Evolutionary conservation across 2,797 vertebrate species (phyloP), one percentile per base, ranked within the genome.

Genomic region (Oophaga sylvatica): DNA sequence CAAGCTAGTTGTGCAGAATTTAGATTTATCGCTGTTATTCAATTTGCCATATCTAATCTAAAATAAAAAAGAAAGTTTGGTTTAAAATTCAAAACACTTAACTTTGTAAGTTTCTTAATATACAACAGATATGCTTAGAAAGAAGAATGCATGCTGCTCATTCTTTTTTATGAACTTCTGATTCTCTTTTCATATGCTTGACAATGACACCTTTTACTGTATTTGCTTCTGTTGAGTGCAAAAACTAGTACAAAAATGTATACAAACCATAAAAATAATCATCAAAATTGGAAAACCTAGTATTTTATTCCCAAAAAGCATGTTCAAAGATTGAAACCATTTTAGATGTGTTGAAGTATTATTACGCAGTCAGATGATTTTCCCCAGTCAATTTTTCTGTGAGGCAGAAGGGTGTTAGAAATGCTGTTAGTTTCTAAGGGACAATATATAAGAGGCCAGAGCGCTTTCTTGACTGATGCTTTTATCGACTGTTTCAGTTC

Each of bases 401-500:
- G 76, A 19, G 13, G 29, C 19, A 83, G 59, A 70, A 60, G 65
- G 67, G 63, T 83, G 80, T 41, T 65, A 70, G 71, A 56, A 89
- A 86, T 85, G 59, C 82, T 13, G 70, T 91, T 93, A 45, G 83
- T 92, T 93, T 93, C 92, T 76, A 82, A 84, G 90, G 91, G 91
- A 92, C 89, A 87, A 85, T 80, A 91, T 89, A 73, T 89, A 90
- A 91, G 91, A 91, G 90, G 91, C 90, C 91, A 86, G 89, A 88
- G 86, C 88, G 91, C 91, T 90, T 89, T 91, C 88, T 93, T 89
- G 90, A 90, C 93, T 84, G 87, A 90, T 90, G 90, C 93, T 94
- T 94, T 95, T 96, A 95, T 95, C 94, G 62, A 92, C 88, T 95
- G 91, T 92, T 92, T 93, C 89, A 93, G 92, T 93, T 94, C 93